Evolutionary conservation across 2,888 invertebrate genomes (phyloP), one percentile per base, ranked within the genome.

Genomic region (Xestia xanthographa): DNA sequence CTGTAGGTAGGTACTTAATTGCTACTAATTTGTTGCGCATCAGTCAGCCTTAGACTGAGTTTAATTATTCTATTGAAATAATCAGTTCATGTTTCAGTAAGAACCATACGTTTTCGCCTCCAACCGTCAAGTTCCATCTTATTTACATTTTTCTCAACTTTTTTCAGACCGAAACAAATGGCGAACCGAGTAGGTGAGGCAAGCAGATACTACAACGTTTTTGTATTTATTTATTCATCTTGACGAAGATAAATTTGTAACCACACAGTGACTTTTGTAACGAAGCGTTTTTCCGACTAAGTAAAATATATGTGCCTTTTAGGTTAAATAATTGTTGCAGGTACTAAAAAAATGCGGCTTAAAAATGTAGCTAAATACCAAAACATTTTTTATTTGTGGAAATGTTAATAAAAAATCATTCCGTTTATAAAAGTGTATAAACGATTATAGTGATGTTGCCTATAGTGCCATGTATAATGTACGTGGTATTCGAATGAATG

Each of bases 101-200:
- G 0, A 56, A 53, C 22, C 17, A n/a, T 41, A 9, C 0, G 1
- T 72, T 29, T 22, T 58, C 11, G 20, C 38, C 5, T 60, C 5
- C 17, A 60, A 48, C 11, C 2, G 14, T 14, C 17, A 41, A 11
- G 34, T 9, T 2, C 3, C 45, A 48, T 17, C 17, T 22, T 43
- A 70, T 26, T 48, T 8, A 53, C 11, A 12, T 68, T 48, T 79
- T 72, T 66, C 5, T 38, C 0, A 12, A 63, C 78, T 92, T 2
- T 92, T 77, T 92, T 75, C 92, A 94, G 94, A 90, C 92, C 74
- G 93, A 93, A 89, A 89, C 91, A 84, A 92, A 90, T 74, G 91
- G 91, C 0, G 92, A 93, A 75, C 26, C 90, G 4, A 92, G 92
- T 85, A 92, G 93, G 73, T 93, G 93, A 93, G 86, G 79, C 72